Base-by-base conservation (phyloP, 2,113 vertebrate genomes). In the Puntigrus tetrazona region DNA sequence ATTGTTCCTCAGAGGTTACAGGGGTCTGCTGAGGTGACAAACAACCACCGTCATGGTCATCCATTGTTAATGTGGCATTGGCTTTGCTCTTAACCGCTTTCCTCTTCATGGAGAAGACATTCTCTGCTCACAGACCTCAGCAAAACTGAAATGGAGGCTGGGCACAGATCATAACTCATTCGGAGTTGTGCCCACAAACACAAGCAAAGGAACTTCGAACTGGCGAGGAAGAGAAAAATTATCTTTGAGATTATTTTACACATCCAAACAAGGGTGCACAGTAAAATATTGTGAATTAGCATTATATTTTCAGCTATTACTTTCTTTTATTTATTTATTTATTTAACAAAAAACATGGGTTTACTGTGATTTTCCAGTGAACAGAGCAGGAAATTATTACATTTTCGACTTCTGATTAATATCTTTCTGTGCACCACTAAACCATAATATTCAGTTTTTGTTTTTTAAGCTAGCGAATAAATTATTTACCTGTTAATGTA, bases 1-100 rank as follows among this genome's bases (percentile, higher is more conserved):
- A 22, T 67, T 76, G 41, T 72, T 31, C 25, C 25, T 61, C 84
- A 45, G 38, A 57, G 25, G 75, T 47, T 67, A 70, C 47, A 43
- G 34, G 34, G 50, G 81, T 83, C 36, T 61, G 34, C 81, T 29
- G 81, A 61, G 81, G 70, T 74, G 81, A 73, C 50, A 55, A 36
- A 38, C 25, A 70, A 34, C 74, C 18, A 16, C 22, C 41, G 10
- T 10, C 36, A 57, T 41, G 57, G 43, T 79, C 77, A 73, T 84
- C 78, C 69, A 74, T 73, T 45, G 25, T 59, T 74, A 85, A 74
- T 50, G 52, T 43, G 70, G n/a, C 50, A 3, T 2, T 82, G 81
- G 29, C n/a, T 38, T 41, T 61, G 81, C 52, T 27, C 18, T 57
- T 45, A 73, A 57, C 69, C 73, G 50, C 52, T 8, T 73, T 61